Evolutionary conservation across 2,113 vertebrate genomes (phyloP), one percentile per base, ranked within the genome.

Genomic region (Azemiops feae): DNA sequence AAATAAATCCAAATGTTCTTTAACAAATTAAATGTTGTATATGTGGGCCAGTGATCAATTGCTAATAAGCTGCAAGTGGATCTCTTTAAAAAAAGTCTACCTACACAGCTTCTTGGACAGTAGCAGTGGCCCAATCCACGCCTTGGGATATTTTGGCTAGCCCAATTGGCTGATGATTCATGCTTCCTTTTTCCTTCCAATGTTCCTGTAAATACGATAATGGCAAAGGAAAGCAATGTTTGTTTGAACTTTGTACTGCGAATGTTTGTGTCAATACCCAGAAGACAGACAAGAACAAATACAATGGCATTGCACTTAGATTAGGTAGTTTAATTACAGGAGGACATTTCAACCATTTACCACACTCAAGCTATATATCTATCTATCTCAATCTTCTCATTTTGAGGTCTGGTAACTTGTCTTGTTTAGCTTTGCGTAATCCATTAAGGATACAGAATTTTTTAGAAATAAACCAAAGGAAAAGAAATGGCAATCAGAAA

Each of bases 101-200:
- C 34, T 89, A 20, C n/a, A 34, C 88, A 92, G 30, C 25, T 91
- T 95, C 74, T 91, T 81, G 89, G 53, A 14, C 89, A 92, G 69
- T 92, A 91, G 69, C 5, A 81, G 23, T 64, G 47, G 86, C 50
- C 64, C 50, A 54, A 1, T 18, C 69, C 16, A 81, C 8, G 53
- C 6, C 88, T 57, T 55, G 88, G n/a, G 94, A 55, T 89, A 89
- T 85, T 95, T 91, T 92, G 89, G 9, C 52, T 85, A 55, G 43
- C 93, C 52, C 88, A 94, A 89, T n/a, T 95, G 85, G 88, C 34
- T 6, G 5, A 43, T 92, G 88, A 95, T 85, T 91, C 87, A 90
- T 92, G 91, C 20, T 95, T 96, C 93, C 55, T 27, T 90, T 93
- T 96, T 69, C 92, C 94, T 89, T 27, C 23, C 47, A 92, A 91